Evolutionary conservation across 2,113 vertebrate species (phyloP).

Genomic region (Microcebus tavaratra): DNA sequence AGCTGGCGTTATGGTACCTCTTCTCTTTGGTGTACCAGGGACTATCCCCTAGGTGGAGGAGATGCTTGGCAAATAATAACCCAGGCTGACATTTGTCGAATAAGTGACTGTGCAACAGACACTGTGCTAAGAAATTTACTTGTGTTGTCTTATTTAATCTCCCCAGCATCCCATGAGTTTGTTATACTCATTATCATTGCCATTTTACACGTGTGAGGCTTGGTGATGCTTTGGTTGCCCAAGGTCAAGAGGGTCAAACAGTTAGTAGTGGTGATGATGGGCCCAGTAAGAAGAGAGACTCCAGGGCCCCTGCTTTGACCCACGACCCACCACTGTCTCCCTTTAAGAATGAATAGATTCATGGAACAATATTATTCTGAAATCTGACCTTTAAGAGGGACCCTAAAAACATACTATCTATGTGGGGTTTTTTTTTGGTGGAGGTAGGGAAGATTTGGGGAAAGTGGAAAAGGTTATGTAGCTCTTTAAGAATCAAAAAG

Average conservation of each 20-base stretch:
- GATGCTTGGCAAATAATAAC: background rate
- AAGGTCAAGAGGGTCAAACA: background rate
- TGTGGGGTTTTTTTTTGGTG: background rate
- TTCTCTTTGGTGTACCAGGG: background rate
- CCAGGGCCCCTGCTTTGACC: fast-evolving
- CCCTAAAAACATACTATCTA: background rate
- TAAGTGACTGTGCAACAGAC: fast-evolving
- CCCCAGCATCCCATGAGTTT: background rate
- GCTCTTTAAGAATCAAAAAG: background rate
- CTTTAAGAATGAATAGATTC: background rate
- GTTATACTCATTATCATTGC: fast-evolving
- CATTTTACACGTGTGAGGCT: background rate
- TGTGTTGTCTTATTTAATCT: background rate
- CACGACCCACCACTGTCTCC: fast-evolving
- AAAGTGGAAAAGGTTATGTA: background rate
- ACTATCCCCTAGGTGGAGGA: fast-evolving
- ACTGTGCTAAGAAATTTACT: fast-evolving
- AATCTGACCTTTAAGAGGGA: background rate
- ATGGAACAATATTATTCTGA: background rate
- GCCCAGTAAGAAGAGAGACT: fast-evolving
- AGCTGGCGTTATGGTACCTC: fast-evolving
- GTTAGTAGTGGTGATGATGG: background rate
- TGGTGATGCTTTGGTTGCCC: background rate
- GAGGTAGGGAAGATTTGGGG: background rate
- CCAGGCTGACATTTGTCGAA: too few species aligned